A percentile compares a stretch with the other conserved stretches of the same genome.
phyloP scores from a whole-genome alignment of 2,113 vertebrate species.

The Gobiocypris rarus region DNA sequence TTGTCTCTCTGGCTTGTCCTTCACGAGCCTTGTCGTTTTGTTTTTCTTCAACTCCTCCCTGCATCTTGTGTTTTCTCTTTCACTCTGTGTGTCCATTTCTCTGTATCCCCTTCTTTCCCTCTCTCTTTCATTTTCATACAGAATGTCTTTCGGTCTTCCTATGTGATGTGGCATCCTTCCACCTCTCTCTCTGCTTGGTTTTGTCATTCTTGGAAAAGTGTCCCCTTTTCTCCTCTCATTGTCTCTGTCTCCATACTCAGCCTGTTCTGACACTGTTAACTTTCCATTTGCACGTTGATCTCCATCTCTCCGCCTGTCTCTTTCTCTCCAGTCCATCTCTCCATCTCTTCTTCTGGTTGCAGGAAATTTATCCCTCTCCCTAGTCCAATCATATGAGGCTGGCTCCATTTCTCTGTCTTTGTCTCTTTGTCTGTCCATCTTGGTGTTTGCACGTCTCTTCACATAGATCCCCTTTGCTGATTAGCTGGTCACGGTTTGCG shows the following conservation, averaged over 20 bases:
- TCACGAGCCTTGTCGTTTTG: conserved; percentile 47
- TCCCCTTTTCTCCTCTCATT: conserved; percentile 62
- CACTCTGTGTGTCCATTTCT: conserved; percentile 49
- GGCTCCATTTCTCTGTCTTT: conserved; percentile 55
- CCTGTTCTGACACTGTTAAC: conserved; percentile 25
- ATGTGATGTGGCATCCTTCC: conserved; percentile 26
- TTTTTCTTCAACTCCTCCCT: conserved; percentile 58
- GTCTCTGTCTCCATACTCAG: conserved; percentile 43
- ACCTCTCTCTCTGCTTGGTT: conserved; percentile 47
- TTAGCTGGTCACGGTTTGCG: conserved; percentile 59
- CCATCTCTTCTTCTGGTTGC: conserved; percentile 53
- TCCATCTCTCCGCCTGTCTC: conserved; percentile 40
- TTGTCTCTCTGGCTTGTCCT: conserved; percentile 48
- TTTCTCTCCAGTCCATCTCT: conserved; percentile 60
- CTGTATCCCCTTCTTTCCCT: conserved; percentile 50
- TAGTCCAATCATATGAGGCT: conserved; percentile 43
- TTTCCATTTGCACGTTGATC: conserved; percentile 57
- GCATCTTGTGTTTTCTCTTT: conserved; percentile 41
- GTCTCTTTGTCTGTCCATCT: conserved; percentile 54
- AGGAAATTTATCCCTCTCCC: conserved; percentile 50
- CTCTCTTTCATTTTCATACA: conserved; percentile 44
- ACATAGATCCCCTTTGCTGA: conserved; percentile 53
- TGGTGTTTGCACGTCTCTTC: conserved; percentile 62
- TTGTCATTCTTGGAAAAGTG: conserved; percentile 71
- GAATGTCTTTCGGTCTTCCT: neutral